phyloP scores from a whole-genome alignment of 2,113 vertebrate species.

The Maccullochella peelii region DNA sequence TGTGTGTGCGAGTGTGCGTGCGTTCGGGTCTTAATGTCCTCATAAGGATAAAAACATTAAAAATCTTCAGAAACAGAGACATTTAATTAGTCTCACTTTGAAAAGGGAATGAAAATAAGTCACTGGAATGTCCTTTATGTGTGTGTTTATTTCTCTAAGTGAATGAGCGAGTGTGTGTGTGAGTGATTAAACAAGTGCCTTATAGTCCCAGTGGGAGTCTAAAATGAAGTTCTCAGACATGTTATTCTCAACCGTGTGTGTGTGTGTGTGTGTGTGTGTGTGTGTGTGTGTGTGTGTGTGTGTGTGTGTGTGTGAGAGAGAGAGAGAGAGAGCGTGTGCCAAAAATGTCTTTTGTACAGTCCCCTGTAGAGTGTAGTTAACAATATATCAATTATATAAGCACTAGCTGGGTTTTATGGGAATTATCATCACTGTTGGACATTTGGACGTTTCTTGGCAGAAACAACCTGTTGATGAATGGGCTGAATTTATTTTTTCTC shows the following conservation, averaged over 20 bases:
- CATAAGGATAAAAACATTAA: constrained; percentile 42
- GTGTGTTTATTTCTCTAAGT: not conserved
- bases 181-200: constrained; percentile 64
- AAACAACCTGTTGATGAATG: constrained; percentile 60
- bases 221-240: constrained; percentile 66
- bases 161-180: not conserved
- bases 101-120: constrained; percentile 36
- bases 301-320: not conserved
- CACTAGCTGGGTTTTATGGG: constrained; percentile 45
- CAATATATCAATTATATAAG: constrained; percentile 67
- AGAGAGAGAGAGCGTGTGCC: not conserved
- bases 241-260: constrained; percentile 40
- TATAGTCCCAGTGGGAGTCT: constrained; percentile 58
- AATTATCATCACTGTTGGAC: constrained; percentile 68
- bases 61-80: constrained; percentile 22
- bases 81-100: constrained; percentile 48
- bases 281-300: not conserved
- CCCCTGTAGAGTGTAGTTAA: constrained; percentile 56
- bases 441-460: constrained; percentile 48
- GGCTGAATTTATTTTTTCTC: constrained; percentile 2
- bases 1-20: not conserved
- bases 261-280: constrained; percentile 4
- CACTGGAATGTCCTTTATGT: constrained; percentile 17
- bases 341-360: constrained; percentile 53
- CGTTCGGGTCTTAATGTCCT: constrained; percentile 31